phyloP scores from a whole-genome alignment of 2,113 vertebrate species.

The Seriola quinqueradiata region DNA sequence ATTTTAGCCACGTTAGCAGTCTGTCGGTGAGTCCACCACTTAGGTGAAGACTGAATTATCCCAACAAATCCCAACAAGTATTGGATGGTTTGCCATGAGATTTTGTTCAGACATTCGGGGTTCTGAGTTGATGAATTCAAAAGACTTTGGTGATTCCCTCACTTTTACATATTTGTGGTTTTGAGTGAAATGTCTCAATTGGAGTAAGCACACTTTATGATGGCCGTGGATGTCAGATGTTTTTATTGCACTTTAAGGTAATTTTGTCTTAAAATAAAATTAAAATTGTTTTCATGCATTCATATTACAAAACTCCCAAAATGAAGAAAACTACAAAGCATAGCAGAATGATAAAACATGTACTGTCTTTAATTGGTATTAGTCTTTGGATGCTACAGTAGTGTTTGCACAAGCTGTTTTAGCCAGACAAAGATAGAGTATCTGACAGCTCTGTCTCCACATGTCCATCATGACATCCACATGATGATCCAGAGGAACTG shows the following conservation, averaged over 20 bases:
- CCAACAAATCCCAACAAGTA: too few relatives aligned
- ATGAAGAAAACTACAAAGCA: not conserved
- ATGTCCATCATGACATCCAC: constrained; percentile 1
- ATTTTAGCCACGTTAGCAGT: too few relatives aligned
- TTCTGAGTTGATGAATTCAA: too few relatives aligned
- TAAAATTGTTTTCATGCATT: not conserved
- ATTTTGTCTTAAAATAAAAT: not conserved
- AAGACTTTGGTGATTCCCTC: too few relatives aligned
- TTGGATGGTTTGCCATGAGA: too few relatives aligned
- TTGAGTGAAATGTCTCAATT: not conserved
- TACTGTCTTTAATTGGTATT: not conserved
- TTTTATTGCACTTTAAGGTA: not conserved
- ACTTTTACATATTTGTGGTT: not conserved
- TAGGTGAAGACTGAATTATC: too few relatives aligned
- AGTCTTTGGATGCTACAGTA: not conserved
- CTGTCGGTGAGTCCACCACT: too few relatives aligned
- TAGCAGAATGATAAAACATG: not conserved
- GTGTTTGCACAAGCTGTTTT: not conserved
- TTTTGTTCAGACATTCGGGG: too few relatives aligned
- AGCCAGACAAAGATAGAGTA: not conserved
- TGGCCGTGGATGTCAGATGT: too few relatives aligned
- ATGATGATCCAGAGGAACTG: constrained; percentile 38
- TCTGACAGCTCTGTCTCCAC: constrained; percentile 18
- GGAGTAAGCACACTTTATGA: not conserved
- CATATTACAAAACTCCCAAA: not conserved